Percentiles rank a stretch among this genome's conserved stretches.
These are phyloP conservation scores for Dicrostonyx torquatus DNA, from an alignment of 2,797 vertebrate genomes.

Conservation along the genomic window DNA sequence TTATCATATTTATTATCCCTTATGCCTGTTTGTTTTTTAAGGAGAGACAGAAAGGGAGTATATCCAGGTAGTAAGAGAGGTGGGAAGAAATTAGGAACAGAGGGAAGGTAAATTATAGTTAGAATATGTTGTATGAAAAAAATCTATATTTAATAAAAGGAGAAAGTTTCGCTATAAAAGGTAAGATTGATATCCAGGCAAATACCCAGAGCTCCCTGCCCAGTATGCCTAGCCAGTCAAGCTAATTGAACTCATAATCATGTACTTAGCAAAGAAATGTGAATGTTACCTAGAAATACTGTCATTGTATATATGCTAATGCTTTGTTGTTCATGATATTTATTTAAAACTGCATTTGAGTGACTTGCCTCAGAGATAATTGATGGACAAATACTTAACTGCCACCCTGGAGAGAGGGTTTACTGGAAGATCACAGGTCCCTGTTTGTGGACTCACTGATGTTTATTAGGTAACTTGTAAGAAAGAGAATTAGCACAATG, in stretches of 20 bases:
- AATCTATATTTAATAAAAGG: background rate
- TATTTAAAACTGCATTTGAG: background rate
- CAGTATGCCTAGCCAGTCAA: background rate
- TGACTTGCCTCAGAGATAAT: background rate
- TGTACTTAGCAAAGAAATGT: background rate
- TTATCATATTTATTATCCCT: background rate
- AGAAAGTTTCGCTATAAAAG: background rate
- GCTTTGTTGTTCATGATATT: background rate
- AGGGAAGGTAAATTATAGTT: background rate
- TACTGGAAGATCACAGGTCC: background rate
- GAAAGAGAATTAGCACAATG: background rate
- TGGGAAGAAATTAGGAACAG: background rate
- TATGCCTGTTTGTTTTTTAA: background rate
- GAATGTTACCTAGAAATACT: background rate
- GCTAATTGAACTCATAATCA: background rate
- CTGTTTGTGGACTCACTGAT: background rate
- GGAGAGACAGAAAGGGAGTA: background rate
- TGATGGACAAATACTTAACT: background rate
- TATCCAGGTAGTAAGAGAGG: too few relatives aligned
- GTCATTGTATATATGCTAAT: background rate
- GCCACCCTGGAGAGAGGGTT: background rate
- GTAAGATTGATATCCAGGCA: background rate
- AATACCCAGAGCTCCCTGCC: background rate
- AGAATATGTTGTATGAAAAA: background rate
- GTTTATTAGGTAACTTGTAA: background rate